Base-by-base conservation (phyloP, 2,888 invertebrate species). In the Melinaea marsaeus region DNA sequence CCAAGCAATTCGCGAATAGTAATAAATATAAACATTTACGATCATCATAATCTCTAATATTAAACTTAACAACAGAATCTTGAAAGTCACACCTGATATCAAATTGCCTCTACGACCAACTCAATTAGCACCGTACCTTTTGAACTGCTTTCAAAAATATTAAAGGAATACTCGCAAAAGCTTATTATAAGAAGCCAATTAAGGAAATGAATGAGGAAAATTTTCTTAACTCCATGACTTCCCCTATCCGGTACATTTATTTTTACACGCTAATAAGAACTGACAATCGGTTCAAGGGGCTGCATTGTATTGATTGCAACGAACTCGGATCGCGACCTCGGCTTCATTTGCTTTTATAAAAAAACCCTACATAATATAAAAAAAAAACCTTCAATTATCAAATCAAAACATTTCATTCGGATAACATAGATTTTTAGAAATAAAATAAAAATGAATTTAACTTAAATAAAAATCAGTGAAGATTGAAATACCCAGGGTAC, bases 231-330 rank as follows among this genome's bases (percentile, higher is more conserved):
- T 75, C 70, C 69, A 63, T 68, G 70, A 71, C 74, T 73, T 75
- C 74, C 79, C 77, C 78, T 74, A 65, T 75, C 74, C 74, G 74
- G 73, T 77, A 79, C 75, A 84, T 87, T 86, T 84, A 83, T 85
- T 86, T 86, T 83, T 84, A 81, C 81, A 77, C 79, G 74, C 72
- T 76, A 87, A 88, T 86, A 83, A 85, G 83, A 81, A 80, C 81
- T 83, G 87, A 86, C 86, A 84, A 71, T 72, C 71, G 69, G 64
- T 71, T 73, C 70, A 72, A 73, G 75, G 75, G 74, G 71, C 70
- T 62, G 62, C 62, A 59, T 45, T 56, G 37, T 65, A 68, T 68
- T 63, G 68, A 68, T 68, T 63, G 57, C 63, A 47, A 63, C 67
- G 70, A 69, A 69, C 66, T 66, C 64, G 65, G 62, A 69, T 69